phyloP scores from a whole-genome alignment of 2,797 vertebrate species.

The Discoglossus pictus region DNA sequence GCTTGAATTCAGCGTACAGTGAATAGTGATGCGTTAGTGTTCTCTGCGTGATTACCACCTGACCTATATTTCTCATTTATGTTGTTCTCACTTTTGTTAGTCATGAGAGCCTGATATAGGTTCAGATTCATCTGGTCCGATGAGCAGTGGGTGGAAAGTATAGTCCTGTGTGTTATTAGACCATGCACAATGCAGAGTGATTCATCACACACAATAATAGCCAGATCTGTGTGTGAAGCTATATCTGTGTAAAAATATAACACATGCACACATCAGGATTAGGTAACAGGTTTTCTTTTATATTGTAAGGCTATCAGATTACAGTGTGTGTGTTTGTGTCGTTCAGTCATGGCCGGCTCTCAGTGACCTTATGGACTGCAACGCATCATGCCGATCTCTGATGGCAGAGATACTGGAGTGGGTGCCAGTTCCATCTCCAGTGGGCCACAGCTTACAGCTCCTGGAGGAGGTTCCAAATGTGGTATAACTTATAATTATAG shows the following conservation, averaged over 20 bases:
- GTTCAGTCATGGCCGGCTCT: too few species aligned
- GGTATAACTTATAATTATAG: too few species aligned
- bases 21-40: constrained; percentile 50
- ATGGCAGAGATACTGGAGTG: too few species aligned
- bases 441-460: too few species aligned
- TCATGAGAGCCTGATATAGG: constrained; percentile 49
- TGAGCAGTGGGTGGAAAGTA: constrained; percentile 52
- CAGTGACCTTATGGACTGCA: too few species aligned
- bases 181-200: constrained; percentile 51
- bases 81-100: constrained; percentile 55
- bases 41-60: constrained; percentile 52
- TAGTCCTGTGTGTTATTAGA: constrained; percentile 54
- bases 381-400: too few species aligned
- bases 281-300: too few species aligned
- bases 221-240: constrained; percentile 24
- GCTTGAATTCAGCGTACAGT: constrained; percentile 23
- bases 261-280: too few species aligned
- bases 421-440: too few species aligned
- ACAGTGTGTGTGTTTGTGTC: too few species aligned
- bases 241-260: constrained; percentile 25
- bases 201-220: constrained; percentile 33
- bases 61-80: constrained; percentile 57
- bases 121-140: constrained; percentile 52
- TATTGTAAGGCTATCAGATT: too few species aligned
- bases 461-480: too few species aligned